Conservation (phyloP, 35 echinoderm and acorn worm genomes). For the Diadema setosum region DNA sequence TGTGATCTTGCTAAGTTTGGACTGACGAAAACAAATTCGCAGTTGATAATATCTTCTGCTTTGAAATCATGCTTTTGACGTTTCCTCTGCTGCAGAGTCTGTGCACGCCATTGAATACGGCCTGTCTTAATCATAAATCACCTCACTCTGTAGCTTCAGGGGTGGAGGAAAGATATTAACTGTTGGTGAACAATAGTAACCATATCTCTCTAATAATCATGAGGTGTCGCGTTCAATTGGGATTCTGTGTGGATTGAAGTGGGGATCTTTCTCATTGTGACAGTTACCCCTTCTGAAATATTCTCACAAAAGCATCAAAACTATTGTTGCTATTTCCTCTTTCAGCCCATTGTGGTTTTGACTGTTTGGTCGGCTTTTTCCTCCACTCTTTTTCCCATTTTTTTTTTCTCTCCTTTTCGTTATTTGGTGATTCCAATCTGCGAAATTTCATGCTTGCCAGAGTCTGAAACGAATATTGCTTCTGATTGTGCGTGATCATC, state of each 20-base stretch:
- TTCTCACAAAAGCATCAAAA: neutral
- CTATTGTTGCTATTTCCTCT: conserved; percentile 6
- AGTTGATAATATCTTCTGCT: too few species aligned
- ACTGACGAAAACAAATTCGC: too few species aligned
- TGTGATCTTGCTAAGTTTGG: too few species aligned
- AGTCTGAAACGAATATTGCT: neutral
- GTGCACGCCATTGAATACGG: too few species aligned
- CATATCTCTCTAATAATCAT: neutral
- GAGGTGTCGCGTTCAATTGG: neutral
- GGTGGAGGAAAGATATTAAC: neutral
- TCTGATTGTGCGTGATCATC: neutral
- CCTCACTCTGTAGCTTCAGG: too few species aligned
- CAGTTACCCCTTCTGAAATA: neutral
- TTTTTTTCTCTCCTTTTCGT: neutral
- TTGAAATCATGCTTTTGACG: too few species aligned
- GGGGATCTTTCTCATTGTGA: neutral
- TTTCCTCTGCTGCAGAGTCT: too few species aligned
- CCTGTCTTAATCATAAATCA: too few species aligned
- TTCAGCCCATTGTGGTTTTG: neutral
- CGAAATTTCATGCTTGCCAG: conserved; percentile 5
- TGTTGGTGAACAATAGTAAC: neutral
- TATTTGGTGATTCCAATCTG: neutral
- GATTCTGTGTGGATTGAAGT: neutral
- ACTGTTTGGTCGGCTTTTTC: neutral
- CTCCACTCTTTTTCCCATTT: neutral